A percentile compares a stretch with the other conserved stretches of the same genome.
Conservation (phyloP, 1,140 invertebrate species). For the Asobara japonica region DNA sequence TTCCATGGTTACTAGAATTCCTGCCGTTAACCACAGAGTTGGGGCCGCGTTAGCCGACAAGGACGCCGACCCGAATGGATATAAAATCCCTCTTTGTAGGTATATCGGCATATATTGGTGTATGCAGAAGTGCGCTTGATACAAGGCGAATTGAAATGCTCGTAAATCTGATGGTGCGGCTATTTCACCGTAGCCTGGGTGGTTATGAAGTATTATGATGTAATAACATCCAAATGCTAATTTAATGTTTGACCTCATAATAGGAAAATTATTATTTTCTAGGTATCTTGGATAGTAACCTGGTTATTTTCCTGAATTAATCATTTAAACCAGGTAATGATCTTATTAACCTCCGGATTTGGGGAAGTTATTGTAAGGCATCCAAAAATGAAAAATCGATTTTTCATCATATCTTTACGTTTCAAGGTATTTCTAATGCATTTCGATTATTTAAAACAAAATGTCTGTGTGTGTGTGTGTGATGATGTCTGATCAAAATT, state of each 20-base stretch:
- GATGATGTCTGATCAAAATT: too few species aligned
- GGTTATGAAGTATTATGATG: conserved; percentile 14
- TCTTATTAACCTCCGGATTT: too few species aligned
- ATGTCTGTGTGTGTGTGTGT: too few species aligned
- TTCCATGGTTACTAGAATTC: conserved; percentile 23
- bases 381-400: too few species aligned
- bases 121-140: background rate
- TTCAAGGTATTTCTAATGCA: too few species aligned
- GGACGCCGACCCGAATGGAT: background rate
- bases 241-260: background rate
- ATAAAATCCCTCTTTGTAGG: background rate
- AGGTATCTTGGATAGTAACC: conserved; percentile 6
- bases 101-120: background rate
- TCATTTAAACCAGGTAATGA: too few species aligned
- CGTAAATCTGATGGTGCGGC: conserved; percentile 13
- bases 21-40: background rate
- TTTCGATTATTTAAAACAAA: too few species aligned
- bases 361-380: too few species aligned
- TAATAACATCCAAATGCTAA: background rate
- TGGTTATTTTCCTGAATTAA: too few species aligned
- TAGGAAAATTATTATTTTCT: background rate
- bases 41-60: conserved; percentile 4
- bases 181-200: background rate
- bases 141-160: background rate
- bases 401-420: too few species aligned